phyloP scores from a whole-genome alignment of 2,888 invertebrate species.

The Drosophila peninsularis region DNA sequence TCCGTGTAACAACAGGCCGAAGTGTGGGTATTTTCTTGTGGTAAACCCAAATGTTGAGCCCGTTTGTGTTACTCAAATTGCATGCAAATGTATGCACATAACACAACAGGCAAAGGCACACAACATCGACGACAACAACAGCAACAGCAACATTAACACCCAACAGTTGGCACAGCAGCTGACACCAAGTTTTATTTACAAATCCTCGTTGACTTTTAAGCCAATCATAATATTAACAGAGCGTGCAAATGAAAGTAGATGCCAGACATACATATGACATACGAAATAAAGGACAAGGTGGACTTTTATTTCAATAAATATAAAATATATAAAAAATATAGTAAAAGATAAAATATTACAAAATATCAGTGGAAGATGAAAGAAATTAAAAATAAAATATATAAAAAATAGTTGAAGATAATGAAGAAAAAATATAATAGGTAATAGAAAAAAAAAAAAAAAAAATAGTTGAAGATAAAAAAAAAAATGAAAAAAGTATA shows the following conservation, averaged over 20 bases:
- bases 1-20: slow-evolving; percentile 16
- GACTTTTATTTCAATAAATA: background rate
- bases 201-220: slow-evolving; percentile 43
- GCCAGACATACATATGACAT: background rate
- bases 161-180: slow-evolving; percentile 50
- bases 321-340: background rate
- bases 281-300: background rate
- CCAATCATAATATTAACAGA: slow-evolving; percentile 50
- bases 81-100: slow-evolving; percentile 68
- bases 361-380: no score
- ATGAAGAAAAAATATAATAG: background rate
- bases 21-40: slow-evolving; percentile 20
- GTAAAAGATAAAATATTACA: background rate
- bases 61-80: slow-evolving; percentile 44
- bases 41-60: slow-evolving; percentile 24
- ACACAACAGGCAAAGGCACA: slow-evolving; percentile 22
- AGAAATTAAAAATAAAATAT: background rate
- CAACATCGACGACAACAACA: slow-evolving; percentile 27
- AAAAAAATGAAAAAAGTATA: no score
- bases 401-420: no score
- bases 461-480: no score
- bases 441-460: no score
- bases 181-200: slow-evolving; percentile 42
- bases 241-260: slow-evolving; percentile 5
- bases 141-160: slow-evolving; percentile 25